Conservation (phyloP, 2,797 vertebrate species). For the Characodon lateralis region DNA sequence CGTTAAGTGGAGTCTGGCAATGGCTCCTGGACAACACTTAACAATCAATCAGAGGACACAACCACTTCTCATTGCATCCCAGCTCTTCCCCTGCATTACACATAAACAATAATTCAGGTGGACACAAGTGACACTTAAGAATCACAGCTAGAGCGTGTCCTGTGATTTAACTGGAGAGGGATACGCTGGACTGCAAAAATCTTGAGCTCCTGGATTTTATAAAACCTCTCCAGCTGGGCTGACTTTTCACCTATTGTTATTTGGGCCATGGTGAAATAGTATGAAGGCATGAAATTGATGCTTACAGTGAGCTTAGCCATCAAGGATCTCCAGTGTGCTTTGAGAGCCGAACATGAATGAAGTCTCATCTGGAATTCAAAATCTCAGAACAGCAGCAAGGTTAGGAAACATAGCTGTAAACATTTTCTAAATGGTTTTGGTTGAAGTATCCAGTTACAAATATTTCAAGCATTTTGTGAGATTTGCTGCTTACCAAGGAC, state of each 20-base stretch:
- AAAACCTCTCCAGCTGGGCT: conserved; percentile 64
- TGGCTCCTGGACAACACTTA: conserved; percentile 87
- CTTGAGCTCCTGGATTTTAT: conserved; percentile 66
- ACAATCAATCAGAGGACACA: conserved; percentile 85
- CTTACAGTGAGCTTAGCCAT: conserved; percentile 30
- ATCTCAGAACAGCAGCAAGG: conserved; percentile 18
- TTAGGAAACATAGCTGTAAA: conserved; percentile 36
- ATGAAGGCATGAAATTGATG: conserved; percentile 24
- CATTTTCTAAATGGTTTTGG: conserved; percentile 16
- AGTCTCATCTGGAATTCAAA: conserved; percentile 4
- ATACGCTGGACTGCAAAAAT: conserved; percentile 54
- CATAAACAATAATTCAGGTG: conserved; percentile 85
- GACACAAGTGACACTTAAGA: conserved; percentile 82
- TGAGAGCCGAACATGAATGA: conserved; percentile 27
- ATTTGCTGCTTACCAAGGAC: conserved; percentile 32
- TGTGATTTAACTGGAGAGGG: conserved; percentile 67
- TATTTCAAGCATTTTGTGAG: conserved; percentile 24
- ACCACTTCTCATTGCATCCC: conserved; percentile 73
- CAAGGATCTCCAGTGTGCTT: conserved; percentile 34
- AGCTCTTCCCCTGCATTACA: conserved; percentile 75
- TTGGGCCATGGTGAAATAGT: conserved; percentile 19
- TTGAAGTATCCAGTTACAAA: conserved; percentile 26
- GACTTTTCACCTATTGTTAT: conserved; percentile 60
- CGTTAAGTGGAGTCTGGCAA: conserved; percentile 83
- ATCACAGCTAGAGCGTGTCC: conserved; percentile 68